Base-by-base conservation (phyloP, 2,888 invertebrate genomes). In the Thyatira batis region DNA sequence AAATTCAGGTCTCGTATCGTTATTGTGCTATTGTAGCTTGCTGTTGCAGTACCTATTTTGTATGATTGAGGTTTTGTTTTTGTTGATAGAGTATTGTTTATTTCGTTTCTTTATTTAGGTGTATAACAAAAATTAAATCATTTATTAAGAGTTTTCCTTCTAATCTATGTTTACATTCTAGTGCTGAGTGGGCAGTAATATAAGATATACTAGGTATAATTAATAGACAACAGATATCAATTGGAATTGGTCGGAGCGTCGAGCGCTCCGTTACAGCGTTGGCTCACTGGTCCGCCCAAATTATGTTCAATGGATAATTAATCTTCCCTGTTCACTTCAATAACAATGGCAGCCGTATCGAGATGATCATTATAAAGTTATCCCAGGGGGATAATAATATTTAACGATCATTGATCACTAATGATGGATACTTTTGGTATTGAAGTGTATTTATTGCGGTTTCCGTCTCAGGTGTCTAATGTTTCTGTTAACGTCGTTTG, bases 281-380 rank as follows among this genome's bases (percentile, higher is more conserved):
- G 69, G 69, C 69, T 73, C 74, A 73, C 67, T 72, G 82, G 73
- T 72, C 89, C 90, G 87, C 90, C 90, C 90, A 84, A 91, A 90
- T 90, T 85, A 88, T 91, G 91, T 91, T 87, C 89, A 84, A 89
- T 89, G 84, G 89, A 87, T 89, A 90, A 91, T 91, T 90, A 87
- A 91, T 90, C 73, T 85, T 76, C 71, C 77, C 83, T 78, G 85
- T 82, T 84, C 87, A 80, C 76, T 85, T 78, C 82, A 83, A 88
- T 86, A 84, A 87, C 87, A 89, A 89, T 87, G 76, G 78, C 73
- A 60, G 68, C 73, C 71, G 75, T 80, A 84, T 82, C 76, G 80
- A 77, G 78, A 78, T 73, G 73, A 83, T 82, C 84, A 81, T 84
- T 83, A 85, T 78, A 76, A 79, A 78, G 68, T 75, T 73, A 71